Base-by-base conservation (phyloP, 2,888 invertebrate species). In the Lordiphosa andalusiaca region DNA sequence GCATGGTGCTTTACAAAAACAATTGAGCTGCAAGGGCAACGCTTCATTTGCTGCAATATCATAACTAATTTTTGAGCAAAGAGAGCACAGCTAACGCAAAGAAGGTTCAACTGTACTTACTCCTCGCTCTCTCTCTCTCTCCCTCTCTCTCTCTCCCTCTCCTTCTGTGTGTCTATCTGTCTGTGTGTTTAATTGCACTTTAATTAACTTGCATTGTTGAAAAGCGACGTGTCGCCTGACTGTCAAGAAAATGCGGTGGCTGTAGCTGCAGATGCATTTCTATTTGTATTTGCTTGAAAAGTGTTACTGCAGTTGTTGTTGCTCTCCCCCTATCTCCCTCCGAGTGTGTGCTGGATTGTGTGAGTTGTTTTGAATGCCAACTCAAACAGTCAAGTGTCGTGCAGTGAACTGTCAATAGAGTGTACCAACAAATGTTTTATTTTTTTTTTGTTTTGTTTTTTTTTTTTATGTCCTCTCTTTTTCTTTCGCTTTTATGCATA, bases 331-430 rank as follows among this genome's bases (percentile, higher is more conserved):
- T 60, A 61, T 40, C 58, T 58, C 55, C 9, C 10, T 42, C 41
- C 23, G 53, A 39, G 41, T 42, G 21, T 53, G 56, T 41, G 51
- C 49, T 36, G 38, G 10, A 41, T 23, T 51, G 67, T 50, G 54
- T 65, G 67, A 67, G 68, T 66, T 77, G 76, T 67, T 77, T 74
- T 80, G 76, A 77, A 80, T 77, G 77, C 77, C 71, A 80, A 80
- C 77, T 76, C 77, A 78, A 78, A 78, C 80, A 78, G 80, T 78
- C 77, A 78, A 81, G 78, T 78, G 81, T 81, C 75, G 78, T 77
- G 78, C 81, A 81, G 78, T 80, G 77, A 78, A 81, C 77, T 78
- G 81, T 81, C 77, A 81, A 78, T 78, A 81, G 73, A 75, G 70
- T 78, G 73, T 73, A 71, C 73, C 56, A 62, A 62, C 63, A 63